Conservation (phyloP, 2,888 invertebrate species). For the Papilio demoleus region DNA sequence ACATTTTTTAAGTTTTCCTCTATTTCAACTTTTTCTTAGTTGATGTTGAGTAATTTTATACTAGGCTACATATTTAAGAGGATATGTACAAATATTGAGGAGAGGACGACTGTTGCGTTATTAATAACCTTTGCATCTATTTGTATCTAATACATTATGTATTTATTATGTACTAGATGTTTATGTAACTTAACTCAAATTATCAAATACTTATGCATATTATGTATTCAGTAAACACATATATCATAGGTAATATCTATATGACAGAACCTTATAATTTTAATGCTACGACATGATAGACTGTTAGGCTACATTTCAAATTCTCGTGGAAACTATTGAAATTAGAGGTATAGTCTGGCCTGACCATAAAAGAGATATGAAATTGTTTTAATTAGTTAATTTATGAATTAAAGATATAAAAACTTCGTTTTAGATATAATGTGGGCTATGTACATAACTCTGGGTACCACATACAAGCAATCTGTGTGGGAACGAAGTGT, state of each 20-base stretch:
- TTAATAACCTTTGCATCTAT: constrained; percentile 23
- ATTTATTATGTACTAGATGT: neutral
- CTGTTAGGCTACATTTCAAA: no score
- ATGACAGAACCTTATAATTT: no score
- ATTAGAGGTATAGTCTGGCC: no score
- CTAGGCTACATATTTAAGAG: neutral
- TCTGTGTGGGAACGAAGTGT: neutral
- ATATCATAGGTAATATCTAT: no score
- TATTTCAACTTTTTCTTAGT: no score
- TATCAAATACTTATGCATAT: neutral
- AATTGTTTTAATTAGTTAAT: neutral
- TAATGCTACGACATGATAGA: no score
- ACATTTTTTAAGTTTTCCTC: no score
- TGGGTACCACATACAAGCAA: neutral
- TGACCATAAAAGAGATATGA: no score
- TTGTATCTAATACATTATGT: constrained; percentile 3
- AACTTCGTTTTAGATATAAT: neutral
- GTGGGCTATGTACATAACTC: neutral
- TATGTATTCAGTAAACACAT: neutral
- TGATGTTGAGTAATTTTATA: no score
- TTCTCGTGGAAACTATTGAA: no score
- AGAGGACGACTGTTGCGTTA: neutral
- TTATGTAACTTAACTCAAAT: neutral
- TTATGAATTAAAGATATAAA: neutral
- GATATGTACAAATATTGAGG: neutral